phyloP scores from a whole-genome alignment of 2,797 vertebrate genomes.

The Neoniphon sammara region DNA sequence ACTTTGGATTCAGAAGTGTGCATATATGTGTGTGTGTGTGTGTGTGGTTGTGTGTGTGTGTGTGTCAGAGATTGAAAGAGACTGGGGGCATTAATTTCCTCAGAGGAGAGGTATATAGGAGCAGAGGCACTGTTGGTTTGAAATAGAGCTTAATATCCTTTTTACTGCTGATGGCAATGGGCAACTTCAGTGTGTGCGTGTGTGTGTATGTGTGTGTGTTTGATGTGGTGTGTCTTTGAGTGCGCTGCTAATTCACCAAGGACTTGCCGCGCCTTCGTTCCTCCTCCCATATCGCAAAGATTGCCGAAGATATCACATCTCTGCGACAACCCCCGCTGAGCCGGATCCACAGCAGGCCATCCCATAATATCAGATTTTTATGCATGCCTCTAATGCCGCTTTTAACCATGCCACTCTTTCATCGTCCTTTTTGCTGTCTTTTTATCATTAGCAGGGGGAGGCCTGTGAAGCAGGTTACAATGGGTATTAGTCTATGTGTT shows the following conservation, averaged over 20 bases:
- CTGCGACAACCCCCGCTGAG: conserved; percentile 67
- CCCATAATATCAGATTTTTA: conserved; percentile 76
- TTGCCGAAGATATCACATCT: conserved; percentile 67
- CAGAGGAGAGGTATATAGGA: conserved; percentile 63
- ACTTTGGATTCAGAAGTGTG: conserved; percentile 5
- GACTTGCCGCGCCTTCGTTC: conserved; percentile 45
- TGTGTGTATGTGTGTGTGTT: conserved; percentile 24
- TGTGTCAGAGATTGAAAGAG: background rate
- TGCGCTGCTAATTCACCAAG: conserved; percentile 47
- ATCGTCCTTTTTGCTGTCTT: conserved; percentile 64
- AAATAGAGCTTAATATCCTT: conserved; percentile 78
- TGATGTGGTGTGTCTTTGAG: conserved; percentile 29
- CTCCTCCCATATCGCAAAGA: conserved; percentile 51
- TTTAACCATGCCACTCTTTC: conserved; percentile 72
- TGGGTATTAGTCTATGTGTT: conserved; percentile 30
- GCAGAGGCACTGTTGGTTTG: conserved; percentile 74
- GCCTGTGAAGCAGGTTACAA: conserved; percentile 24
- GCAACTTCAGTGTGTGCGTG: conserved; percentile 10
- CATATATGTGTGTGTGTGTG: background rate
- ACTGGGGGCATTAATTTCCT: conserved; percentile 67
- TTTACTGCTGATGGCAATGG: conserved; percentile 68
- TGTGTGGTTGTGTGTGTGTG: background rate
- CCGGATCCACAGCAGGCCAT: conserved; percentile 68
- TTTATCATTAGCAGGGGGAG: conserved; percentile 52
- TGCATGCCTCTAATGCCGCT: conserved; percentile 68